Evolutionary conservation across 2,888 invertebrate genomes (phyloP).

Genomic region (Pristionchus arcanus): DNA sequence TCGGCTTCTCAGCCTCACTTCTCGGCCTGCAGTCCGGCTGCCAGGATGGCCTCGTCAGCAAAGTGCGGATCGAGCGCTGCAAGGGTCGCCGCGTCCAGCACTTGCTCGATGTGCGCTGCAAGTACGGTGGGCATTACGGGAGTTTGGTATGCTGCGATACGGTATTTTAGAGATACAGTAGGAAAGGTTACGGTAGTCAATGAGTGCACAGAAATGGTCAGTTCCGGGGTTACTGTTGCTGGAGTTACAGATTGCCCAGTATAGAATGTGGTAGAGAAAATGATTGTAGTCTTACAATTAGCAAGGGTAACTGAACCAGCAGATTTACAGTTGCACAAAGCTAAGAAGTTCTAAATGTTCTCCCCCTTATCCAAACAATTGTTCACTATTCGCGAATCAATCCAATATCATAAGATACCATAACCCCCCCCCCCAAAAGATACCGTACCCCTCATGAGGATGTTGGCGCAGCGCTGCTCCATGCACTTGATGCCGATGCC

Average conservation of each 20-base stretch:
- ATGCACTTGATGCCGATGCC: conserved; percentile 53
- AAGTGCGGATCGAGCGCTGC: conserved; percentile 31
- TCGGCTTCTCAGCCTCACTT: conserved; percentile 50
- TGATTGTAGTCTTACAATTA: no score
- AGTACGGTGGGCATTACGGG: background rate
- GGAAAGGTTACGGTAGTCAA: background rate
- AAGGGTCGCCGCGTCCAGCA: conserved; percentile 41
- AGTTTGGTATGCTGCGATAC: background rate
- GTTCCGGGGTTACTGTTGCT: no score
- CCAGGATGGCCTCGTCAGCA: conserved; percentile 46
- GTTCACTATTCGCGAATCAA: background rate
- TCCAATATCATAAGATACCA: background rate
- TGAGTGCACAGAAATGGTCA: no score
- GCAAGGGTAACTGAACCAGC: no score
- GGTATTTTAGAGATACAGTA: background rate
- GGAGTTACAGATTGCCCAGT: no score
- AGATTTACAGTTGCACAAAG: no score
- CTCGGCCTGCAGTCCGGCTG: conserved; percentile 30
- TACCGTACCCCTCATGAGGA: conserved; percentile 38
- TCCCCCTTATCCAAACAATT: no score
- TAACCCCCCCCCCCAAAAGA: background rate
- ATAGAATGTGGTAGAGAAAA: no score
- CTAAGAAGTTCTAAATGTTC: no score
- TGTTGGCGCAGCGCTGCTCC: conserved; percentile 31
- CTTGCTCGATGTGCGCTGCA: conserved; percentile 52